Base-by-base conservation (phyloP, 1,140 invertebrate species). In the Campoletis sonorensis region DNA sequence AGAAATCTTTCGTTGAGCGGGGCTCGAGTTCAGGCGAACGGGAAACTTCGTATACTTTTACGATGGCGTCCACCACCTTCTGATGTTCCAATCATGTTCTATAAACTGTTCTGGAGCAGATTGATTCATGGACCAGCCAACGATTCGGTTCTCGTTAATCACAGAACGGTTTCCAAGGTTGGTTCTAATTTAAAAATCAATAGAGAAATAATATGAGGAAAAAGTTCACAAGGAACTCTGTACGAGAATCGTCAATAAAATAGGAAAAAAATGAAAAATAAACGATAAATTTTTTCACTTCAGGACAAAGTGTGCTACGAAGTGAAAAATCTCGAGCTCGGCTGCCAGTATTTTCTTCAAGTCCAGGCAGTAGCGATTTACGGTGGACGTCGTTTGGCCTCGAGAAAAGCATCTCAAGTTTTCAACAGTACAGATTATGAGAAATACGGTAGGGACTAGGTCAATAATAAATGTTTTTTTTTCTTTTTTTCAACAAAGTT, bases 261-360 rank as follows among this genome's bases (percentile, higher is more conserved):
- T 33, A 4, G 30, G 30, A 7, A 7, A 33, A 33, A 33, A 33
- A 33, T 33, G 2, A 2, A 33, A 4, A 1, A 45, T 45, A 10
- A 10, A 11, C 40, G 13, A 45, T 13, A 11, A 45, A 23, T 51
- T 81, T 76, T 30, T 27, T 61, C n/a, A n/a, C 64, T 83, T 77
- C 87, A 95, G 94, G 93, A 94, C 45, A 93, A 93, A 86, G 93
- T 90, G 4, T 92, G 88, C 70, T 93, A 93, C 54, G 92, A 94
- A 83, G 91, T 96, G 82, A 93, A 92, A 83, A 93, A 94, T 82
- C 88, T 95, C 61, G 91, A 94, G 84, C 92, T 93, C 5, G 93
- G 94, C 84, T 95, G 94, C 1, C 93, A 94, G 87, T 96, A 95
- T 85, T 95, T 95, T 84, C 90, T 96, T 21, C 95, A 96, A 93